These are phyloP conservation scores for Chelidonichthys spinosus DNA, from an alignment of 2,797 vertebrate genomes.

Conservation along the genomic window DNA sequence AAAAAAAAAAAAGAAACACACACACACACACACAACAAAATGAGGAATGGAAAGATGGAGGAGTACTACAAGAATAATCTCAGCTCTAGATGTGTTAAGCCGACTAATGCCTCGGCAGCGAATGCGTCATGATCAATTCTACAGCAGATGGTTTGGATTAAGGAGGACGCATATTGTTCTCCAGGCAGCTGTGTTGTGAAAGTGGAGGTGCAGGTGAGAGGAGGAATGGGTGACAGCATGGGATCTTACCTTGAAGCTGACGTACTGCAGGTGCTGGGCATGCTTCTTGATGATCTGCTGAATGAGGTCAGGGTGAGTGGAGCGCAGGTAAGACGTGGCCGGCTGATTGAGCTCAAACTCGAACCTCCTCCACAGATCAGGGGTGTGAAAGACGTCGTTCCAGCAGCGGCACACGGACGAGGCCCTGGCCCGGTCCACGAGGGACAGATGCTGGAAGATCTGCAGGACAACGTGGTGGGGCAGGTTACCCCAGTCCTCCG, in stretches of 20 bases:
- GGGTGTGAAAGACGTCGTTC: conserved; percentile 92
- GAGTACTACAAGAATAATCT: conserved; percentile 33
- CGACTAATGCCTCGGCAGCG: conserved; percentile 22
- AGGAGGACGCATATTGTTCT: conserved; percentile 40
- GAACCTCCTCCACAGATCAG: conserved; percentile 92
- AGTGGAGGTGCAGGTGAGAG: conserved; percentile 30
- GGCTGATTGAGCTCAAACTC: conserved; percentile 94
- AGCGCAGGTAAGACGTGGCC: conserved; percentile 90
- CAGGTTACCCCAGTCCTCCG: conserved; percentile 87
- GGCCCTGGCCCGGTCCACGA: conserved; percentile 87
- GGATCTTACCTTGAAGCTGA: conserved; percentile 91
- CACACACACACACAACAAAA: conserved; percentile 3
- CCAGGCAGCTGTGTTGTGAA: conserved; percentile 38
- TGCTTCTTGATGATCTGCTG: conserved; percentile 94
- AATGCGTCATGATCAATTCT: conserved; percentile 37
- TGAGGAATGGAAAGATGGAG: conserved; percentile 21
- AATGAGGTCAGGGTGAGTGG: conserved; percentile 93
- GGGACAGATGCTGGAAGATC: conserved; percentile 89
- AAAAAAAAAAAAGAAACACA: no score
- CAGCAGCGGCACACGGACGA: conserved; percentile 89
- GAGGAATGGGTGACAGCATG: conserved; percentile 12
- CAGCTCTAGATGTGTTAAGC: conserved; percentile 37
- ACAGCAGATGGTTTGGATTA: conserved; percentile 59
- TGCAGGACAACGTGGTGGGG: conserved; percentile 87
- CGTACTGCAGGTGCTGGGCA: conserved; percentile 90